These are phyloP conservation scores for Venturia canescens DNA, from an alignment of 1,140 invertebrate species.

Conservation along the genomic window DNA sequence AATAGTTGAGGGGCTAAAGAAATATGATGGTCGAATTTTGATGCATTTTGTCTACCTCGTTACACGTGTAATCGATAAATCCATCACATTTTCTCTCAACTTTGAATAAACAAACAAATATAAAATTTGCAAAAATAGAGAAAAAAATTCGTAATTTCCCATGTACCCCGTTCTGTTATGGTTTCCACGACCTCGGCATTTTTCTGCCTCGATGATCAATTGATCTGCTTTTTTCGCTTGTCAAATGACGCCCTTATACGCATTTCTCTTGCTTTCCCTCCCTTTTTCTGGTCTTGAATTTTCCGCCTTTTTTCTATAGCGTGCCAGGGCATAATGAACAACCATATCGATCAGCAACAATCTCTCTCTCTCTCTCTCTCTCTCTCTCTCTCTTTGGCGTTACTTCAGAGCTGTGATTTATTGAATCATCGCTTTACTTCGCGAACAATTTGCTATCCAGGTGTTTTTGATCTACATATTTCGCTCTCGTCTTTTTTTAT, in stretches of 20 bases:
- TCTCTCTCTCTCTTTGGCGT: background rate
- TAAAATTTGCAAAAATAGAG: constrained; percentile 33
- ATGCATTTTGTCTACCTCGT: too few species aligned
- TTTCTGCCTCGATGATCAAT: constrained; percentile 49
- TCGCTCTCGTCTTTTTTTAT: constrained; percentile 9
- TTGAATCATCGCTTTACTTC: constrained; percentile 29
- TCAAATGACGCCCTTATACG: background rate
- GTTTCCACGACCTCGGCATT: constrained; percentile 47
- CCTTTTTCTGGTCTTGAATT: too few species aligned
- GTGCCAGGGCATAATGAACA: too few species aligned
- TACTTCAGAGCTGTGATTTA: background rate
- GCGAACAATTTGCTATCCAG: background rate
- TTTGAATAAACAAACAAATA: too few species aligned
- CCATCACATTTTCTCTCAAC: too few species aligned
- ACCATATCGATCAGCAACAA: too few species aligned
- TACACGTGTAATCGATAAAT: too few species aligned
- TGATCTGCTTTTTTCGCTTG: constrained; percentile 42
- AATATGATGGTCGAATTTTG: too few species aligned
- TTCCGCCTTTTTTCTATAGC: too few species aligned
- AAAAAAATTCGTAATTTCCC: too few species aligned
- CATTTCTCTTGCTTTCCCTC: background rate
- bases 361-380: constrained; percentile 13
- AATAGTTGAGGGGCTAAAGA: too few species aligned
- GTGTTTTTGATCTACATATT: constrained; percentile 6
- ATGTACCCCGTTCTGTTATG: too few species aligned